phyloP scores from a whole-genome alignment of 2,797 vertebrate species.

The Characodon lateralis region DNA sequence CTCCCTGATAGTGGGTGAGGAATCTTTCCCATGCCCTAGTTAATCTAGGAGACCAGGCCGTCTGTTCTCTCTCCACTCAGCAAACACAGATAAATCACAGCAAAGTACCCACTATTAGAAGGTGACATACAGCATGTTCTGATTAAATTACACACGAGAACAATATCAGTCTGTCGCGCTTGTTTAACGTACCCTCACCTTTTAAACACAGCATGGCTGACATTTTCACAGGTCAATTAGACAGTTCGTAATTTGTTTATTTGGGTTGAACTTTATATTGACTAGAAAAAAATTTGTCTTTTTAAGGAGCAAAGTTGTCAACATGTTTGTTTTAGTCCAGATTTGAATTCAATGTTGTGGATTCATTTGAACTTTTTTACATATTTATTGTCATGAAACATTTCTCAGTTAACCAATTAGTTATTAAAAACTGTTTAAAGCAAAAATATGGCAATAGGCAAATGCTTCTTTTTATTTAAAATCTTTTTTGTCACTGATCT shows the following conservation, averaged over 20 bases:
- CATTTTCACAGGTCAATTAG: conserved; percentile 30
- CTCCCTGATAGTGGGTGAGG: conserved; percentile 68
- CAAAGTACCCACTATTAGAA: conserved; percentile 80
- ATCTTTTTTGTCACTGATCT: background rate
- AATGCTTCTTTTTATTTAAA: background rate
- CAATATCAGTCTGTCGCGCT: conserved; percentile 68
- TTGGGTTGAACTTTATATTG: conserved; percentile 35
- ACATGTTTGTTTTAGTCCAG: conserved; percentile 1
- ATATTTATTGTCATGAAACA: background rate
- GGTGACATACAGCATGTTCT: conserved; percentile 80
- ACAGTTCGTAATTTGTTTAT: conserved; percentile 59
- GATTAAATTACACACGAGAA: conserved; percentile 77
- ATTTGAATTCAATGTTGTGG: background rate
- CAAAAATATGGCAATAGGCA: too few species aligned
- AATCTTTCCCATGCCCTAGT: conserved; percentile 75
- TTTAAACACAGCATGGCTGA: conserved; percentile 41
- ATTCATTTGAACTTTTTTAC: background rate
- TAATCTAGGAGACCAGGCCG: conserved; percentile 68
- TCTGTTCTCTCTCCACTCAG: conserved; percentile 76
- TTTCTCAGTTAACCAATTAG: background rate
- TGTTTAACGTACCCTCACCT: conserved; percentile 54
- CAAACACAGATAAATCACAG: conserved; percentile 84
- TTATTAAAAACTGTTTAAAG: background rate
- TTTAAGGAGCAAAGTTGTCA: background rate
- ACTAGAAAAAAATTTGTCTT: background rate